Evolutionary conservation across 2,888 invertebrate species (phyloP).

Genomic region (Napeogenes inachia): DNA sequence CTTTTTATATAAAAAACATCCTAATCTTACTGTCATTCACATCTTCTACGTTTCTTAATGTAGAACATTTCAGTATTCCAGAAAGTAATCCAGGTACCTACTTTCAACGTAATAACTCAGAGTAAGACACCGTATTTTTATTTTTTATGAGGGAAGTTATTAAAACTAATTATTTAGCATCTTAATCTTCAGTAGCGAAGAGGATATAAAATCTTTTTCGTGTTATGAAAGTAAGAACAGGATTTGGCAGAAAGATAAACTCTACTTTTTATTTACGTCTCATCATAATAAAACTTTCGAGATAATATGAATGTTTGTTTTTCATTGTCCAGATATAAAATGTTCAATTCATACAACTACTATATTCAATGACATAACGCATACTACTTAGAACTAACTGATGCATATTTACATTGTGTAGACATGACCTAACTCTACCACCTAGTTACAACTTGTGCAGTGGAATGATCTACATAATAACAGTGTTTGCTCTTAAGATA

Average conservation of each 20-base stretch:
- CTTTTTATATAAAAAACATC: no score
- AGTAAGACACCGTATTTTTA: slow-evolving; percentile 29
- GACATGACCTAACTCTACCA: background rate
- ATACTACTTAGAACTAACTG: background rate
- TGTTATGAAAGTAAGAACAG: slow-evolving; percentile 15
- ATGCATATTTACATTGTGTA: background rate
- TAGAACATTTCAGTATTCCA: slow-evolving; percentile 6
- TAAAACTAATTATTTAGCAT: slow-evolving; percentile 35
- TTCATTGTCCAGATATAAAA: background rate
- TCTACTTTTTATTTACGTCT: slow-evolving; percentile 7
- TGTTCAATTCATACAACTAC: no score
- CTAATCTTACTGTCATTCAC: no score
- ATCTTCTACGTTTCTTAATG: background rate
- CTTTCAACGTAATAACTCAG: slow-evolving; percentile 14
- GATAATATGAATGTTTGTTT: no score
- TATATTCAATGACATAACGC: background rate
- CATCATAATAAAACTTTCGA: background rate
- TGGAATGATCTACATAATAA: slow-evolving; percentile 26
- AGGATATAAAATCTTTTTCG: slow-evolving; percentile 25
- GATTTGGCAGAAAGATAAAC: slow-evolving; percentile 9
- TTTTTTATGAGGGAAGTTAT: slow-evolving; percentile 31
- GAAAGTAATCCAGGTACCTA: slow-evolving; percentile 8
- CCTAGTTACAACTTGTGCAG: slow-evolving; percentile 6
- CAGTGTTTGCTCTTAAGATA: slow-evolving; percentile 43
- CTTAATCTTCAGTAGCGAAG: slow-evolving; percentile 21